These are phyloP conservation scores for Eunapius fragilis DNA, from an alignment of 37 sponge, comb jelly and placozoan genomes.

Conservation along the genomic window DNA sequence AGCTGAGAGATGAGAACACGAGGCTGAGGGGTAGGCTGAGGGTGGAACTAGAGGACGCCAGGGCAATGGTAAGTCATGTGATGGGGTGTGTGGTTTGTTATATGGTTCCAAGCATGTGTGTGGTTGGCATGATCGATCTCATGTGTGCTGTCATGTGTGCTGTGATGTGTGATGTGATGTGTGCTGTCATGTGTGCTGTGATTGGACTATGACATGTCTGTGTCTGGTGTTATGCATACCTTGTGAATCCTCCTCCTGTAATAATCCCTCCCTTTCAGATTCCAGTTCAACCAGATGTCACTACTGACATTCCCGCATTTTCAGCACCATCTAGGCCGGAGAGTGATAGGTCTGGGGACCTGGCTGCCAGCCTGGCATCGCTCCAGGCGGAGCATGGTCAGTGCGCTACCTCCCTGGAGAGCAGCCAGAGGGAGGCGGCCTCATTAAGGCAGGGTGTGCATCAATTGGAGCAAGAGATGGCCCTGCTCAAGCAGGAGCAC, in stretches of 20 bases:
- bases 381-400: not conserved
- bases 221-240: too few species aligned
- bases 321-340: not conserved
- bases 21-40: not conserved
- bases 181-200: too few species aligned
- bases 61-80: conserved; percentile 30
- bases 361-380: not conserved
- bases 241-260: too few species aligned
- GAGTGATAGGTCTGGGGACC: not conserved
- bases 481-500: not conserved
- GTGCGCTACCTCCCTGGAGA: not conserved
- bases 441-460: not conserved
- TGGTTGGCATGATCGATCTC: not conserved
- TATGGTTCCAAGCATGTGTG: not conserved
- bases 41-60: not conserved
- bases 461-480: not conserved
- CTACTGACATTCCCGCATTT: not conserved
- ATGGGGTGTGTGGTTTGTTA: not conserved
- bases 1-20: conserved; percentile 14
- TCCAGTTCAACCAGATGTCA: not conserved
- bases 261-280: not conserved
- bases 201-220: too few species aligned
- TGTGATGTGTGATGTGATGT: too few species aligned
- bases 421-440: not conserved
- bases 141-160: not conserved